phyloP scores from a whole-genome alignment of 2,888 invertebrate genomes.

The Junonia oenone region DNA sequence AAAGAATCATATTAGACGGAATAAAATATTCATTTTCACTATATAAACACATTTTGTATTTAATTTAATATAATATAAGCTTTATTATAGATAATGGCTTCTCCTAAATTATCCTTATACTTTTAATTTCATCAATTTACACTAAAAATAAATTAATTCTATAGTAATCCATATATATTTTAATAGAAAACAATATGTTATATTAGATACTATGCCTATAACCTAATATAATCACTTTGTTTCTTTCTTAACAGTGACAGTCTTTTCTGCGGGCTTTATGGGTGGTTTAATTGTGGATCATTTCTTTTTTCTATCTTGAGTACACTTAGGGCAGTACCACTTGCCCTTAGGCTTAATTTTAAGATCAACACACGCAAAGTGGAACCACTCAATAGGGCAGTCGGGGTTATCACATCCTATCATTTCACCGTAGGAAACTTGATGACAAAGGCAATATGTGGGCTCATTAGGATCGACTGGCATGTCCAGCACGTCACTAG shows the following conservation, averaged over 20 bases:
- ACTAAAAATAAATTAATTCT: constrained; percentile 30
- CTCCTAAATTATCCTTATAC: constrained; percentile 4
- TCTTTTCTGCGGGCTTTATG: constrained; percentile 57
- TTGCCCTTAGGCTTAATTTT: constrained; percentile 96
- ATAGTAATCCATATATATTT: constrained; percentile 25
- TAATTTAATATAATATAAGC: constrained; percentile 3
- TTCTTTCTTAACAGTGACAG: constrained; percentile 61
- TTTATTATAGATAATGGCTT: constrained; percentile 9
- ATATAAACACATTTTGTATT: not conserved
- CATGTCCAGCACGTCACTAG: constrained; percentile 94
- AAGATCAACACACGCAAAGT: constrained; percentile 95
- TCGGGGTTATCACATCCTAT: constrained; percentile 97
- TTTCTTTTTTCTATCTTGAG: constrained; percentile 89
- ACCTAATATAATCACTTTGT: constrained; percentile 44
- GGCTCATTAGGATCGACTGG: constrained; percentile 98
- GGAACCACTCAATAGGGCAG: constrained; percentile 96
- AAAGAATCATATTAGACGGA: not conserved
- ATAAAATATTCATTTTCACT: not conserved
- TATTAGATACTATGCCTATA: constrained; percentile 27
- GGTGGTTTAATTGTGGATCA: constrained; percentile 70
- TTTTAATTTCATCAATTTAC: constrained; percentile 25
- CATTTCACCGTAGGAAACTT: constrained; percentile 98
- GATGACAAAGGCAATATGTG: constrained; percentile 98
- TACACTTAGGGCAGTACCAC: constrained; percentile 97
- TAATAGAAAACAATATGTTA: constrained; percentile 29